Evolutionary conservation across 1,140 invertebrate species (phyloP).

Genomic region (Brachionus asplanchnoidis): DNA sequence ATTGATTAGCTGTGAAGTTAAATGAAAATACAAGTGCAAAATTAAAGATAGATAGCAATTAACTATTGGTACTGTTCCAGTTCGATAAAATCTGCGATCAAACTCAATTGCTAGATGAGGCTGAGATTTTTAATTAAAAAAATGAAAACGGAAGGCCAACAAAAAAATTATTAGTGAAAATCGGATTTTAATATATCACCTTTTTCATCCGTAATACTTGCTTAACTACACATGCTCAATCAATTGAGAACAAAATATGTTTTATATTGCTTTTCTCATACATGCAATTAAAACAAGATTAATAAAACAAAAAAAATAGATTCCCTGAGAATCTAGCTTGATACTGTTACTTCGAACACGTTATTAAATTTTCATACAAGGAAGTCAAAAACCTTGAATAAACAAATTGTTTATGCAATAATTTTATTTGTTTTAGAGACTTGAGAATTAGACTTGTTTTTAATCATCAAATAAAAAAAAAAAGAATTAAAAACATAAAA

Average conservation of each 20-base stretch:
- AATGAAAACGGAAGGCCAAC: background rate
- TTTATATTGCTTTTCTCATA: constrained; percentile 29
- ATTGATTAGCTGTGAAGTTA: background rate
- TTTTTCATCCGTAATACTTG: background rate
- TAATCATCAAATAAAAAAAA: background rate
- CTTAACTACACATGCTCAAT: constrained; percentile 26
- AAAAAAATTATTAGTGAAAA: background rate
- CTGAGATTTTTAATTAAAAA: background rate
- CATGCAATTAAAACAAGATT: constrained; percentile 21
- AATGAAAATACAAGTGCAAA: background rate
- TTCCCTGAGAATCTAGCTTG: constrained; percentile 9
- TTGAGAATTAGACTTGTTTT: background rate
- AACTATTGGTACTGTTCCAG: background rate
- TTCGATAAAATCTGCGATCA: background rate
- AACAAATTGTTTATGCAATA: background rate
- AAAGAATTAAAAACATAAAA: background rate
- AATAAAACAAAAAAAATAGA: background rate
- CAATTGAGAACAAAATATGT: background rate
- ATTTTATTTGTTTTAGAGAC: background rate
- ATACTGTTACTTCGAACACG: background rate
- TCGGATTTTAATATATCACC: background rate
- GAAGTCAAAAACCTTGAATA: background rate
- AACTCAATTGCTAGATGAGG: background rate
- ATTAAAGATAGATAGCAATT: background rate
- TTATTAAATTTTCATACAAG: background rate